A percentile compares a stretch with the other conserved stretches of the same genome.
These are phyloP conservation scores for Idaea aversata DNA, from an alignment of 2,888 invertebrate species.

Conservation along the genomic window DNA sequence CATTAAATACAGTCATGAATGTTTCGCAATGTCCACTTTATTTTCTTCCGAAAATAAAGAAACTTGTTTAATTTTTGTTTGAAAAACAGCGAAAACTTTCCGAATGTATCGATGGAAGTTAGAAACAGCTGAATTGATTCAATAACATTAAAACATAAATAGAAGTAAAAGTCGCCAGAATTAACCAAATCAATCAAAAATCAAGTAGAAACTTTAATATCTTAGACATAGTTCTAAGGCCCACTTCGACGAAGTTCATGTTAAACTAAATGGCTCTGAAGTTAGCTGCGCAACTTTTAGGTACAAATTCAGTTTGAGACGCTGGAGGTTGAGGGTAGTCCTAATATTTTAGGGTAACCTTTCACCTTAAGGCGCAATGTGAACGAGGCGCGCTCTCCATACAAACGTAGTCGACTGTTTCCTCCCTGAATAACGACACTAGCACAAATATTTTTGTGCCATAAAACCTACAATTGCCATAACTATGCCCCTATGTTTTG, in stretches of 20 bases:
- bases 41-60: constrained; percentile 2
- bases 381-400: too few species aligned
- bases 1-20: not conserved
- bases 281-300: not conserved
- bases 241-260: not conserved
- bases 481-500: too few species aligned
- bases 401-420: too few species aligned
- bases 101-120: constrained; percentile 3
- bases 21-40: not conserved
- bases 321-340: too few species aligned
- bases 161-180: not conserved
- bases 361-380: too few species aligned
- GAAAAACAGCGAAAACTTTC: not conserved
- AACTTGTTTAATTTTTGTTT: not conserved
- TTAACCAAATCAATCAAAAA: too few species aligned
- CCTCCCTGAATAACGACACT: too few species aligned
- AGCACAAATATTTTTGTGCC: too few species aligned
- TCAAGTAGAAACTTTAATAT: not conserved
- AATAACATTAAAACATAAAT: not conserved
- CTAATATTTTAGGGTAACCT: not conserved
- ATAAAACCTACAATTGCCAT: too few species aligned
- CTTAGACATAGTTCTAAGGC: not conserved
- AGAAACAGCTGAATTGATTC: not conserved
- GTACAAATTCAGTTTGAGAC: too few species aligned
- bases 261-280: not conserved